These are phyloP conservation scores for Mechanitis mazaeus DNA, from an alignment of 2,888 invertebrate genomes.

Conservation along the genomic window DNA sequence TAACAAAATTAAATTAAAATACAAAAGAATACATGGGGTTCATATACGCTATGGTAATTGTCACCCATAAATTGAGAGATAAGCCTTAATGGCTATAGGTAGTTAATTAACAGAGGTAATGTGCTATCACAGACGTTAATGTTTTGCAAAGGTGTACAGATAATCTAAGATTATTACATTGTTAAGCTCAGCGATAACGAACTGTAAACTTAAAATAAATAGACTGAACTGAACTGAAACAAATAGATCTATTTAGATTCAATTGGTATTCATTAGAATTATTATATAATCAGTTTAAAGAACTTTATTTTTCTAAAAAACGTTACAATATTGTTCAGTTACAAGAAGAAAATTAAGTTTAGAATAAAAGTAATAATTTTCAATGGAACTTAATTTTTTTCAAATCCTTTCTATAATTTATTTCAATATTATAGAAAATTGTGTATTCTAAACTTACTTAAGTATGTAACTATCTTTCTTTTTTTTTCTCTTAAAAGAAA, in stretches of 20 bases:
- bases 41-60: slow-evolving; percentile 7
- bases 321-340: too few relatives aligned
- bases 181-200: slow-evolving; percentile 11
- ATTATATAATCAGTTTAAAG: background rate
- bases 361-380: too few relatives aligned
- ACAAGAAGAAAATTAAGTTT: too few relatives aligned
- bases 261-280: background rate
- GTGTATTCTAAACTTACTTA: too few relatives aligned
- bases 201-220: background rate
- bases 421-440: too few relatives aligned
- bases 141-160: slow-evolving; percentile 14
- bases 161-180: slow-evolving; percentile 17
- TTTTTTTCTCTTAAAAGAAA: too few relatives aligned
- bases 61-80: slow-evolving; percentile 11
- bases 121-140: slow-evolving; percentile 13
- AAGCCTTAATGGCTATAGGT: slow-evolving; percentile 10
- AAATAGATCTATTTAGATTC: background rate
- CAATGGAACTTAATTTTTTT: too few relatives aligned
- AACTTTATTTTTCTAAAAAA: too few relatives aligned
- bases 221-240: background rate
- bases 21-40: slow-evolving; percentile 1
- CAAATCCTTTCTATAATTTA: too few relatives aligned
- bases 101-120: slow-evolving; percentile 17
- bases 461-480: too few relatives aligned
- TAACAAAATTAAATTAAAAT: too few relatives aligned